Percentiles rank a stretch among this genome's conserved stretches.
These are phyloP conservation scores for Cantharis rustica DNA, from an alignment of 2,888 invertebrate genomes.

Conservation along the genomic window DNA sequence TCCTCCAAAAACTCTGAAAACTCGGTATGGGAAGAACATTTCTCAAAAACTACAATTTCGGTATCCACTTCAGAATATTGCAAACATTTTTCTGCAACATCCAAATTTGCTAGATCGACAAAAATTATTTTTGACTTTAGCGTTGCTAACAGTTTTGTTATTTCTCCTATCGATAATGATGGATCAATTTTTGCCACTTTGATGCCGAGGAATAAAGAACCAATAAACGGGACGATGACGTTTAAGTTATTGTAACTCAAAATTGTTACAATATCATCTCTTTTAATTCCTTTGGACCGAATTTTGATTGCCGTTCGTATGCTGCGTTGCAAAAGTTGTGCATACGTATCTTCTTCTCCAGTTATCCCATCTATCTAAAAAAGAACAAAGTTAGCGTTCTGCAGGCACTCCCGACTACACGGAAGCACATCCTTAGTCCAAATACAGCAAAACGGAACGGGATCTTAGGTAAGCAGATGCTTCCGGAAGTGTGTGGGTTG, in stretches of 20 bases:
- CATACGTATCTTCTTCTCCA: slow-evolving; percentile 47
- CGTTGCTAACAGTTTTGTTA: slow-evolving; percentile 35
- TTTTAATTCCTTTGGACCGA: slow-evolving; percentile 47
- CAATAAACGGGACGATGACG: slow-evolving; percentile 56
- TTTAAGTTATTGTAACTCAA: slow-evolving; percentile 58
- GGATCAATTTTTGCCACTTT: slow-evolving; percentile 44
- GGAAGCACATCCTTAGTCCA: no score
- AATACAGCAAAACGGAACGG: no score
- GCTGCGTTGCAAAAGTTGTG: slow-evolving; percentile 38
- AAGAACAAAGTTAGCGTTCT: no score
- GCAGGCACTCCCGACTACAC: no score
- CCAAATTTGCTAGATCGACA: slow-evolving; percentile 33
- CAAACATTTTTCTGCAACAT: slow-evolving; percentile 30
- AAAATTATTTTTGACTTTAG: slow-evolving; percentile 42
- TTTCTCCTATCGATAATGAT: slow-evolving; percentile 36
- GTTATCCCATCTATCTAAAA: slow-evolving; percentile 18
- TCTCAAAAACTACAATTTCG: slow-evolving; percentile 45
- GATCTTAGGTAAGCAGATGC: no score
- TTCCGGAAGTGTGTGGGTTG: no score
- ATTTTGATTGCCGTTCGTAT: slow-evolving; percentile 10
- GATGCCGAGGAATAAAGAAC: slow-evolving; percentile 56
- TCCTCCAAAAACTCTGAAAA: slow-evolving; percentile 39
- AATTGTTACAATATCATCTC: slow-evolving; percentile 56
- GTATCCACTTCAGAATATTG: slow-evolving; percentile 35
- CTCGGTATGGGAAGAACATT: slow-evolving; percentile 31